phyloP scores from a whole-genome alignment of 2,888 invertebrate genomes.

The Lordiphosa fenestrarum region DNA sequence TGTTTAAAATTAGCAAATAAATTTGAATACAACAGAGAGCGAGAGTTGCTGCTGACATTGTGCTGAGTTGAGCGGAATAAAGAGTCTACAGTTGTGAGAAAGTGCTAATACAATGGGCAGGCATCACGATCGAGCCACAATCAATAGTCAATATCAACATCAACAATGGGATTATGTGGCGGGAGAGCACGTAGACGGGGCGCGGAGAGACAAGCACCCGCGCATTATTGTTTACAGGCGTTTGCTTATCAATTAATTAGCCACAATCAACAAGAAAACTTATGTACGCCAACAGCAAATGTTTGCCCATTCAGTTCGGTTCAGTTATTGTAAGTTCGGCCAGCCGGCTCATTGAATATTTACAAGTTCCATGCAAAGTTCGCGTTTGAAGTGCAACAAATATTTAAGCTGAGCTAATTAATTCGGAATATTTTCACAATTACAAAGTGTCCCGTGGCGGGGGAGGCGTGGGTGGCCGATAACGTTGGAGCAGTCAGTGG shows the following conservation, averaged over 20 bases:
- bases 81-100: conserved; percentile 7
- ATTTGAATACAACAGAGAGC: conserved; percentile 5
- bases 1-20: conserved; percentile 24
- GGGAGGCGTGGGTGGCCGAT: conserved; percentile 8
- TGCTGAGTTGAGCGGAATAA: not conserved
- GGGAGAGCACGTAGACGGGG: not conserved
- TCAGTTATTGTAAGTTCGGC: conserved; percentile 20
- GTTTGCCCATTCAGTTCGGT: conserved; percentile 46
- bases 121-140: conserved; percentile 5
- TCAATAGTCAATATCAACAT: conserved; percentile 4
- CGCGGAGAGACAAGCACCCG: conserved; percentile 14
- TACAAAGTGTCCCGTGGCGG: conserved; percentile 8
- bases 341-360: conserved; percentile 39
- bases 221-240: conserved; percentile 52
- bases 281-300: conserved; percentile 47
- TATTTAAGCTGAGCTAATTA: conserved; percentile 65
- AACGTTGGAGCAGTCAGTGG: conserved; percentile 8
- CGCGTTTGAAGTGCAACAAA: conserved; percentile 61
- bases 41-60: too few species aligned
- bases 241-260: conserved; percentile 71
- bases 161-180: conserved; percentile 1
- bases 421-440: conserved; percentile 49
- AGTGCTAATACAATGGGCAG: conserved; percentile 23
- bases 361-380: conserved; percentile 61
- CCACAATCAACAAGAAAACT: conserved; percentile 54